Evolutionary conservation across 2,113 vertebrate species (phyloP).

Genomic region (Columba livia): DNA sequence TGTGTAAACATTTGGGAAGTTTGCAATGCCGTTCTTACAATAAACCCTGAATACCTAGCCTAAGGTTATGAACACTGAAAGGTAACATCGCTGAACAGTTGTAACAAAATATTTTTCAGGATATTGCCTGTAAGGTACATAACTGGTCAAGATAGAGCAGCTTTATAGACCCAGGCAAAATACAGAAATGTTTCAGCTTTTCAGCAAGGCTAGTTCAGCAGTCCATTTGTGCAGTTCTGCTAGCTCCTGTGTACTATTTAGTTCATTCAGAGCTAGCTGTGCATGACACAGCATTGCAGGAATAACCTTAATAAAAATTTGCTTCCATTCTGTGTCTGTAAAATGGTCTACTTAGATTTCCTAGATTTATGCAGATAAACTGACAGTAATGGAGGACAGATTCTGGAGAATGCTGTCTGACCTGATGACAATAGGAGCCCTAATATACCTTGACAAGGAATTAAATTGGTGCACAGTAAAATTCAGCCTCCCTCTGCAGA

Average conservation of each 20-base stretch:
- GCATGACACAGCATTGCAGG: background rate
- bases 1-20: background rate
- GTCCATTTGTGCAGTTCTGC: background rate
- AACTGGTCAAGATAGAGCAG: background rate
- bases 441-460: background rate
- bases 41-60: background rate
- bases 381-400: background rate
- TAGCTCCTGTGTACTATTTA: background rate
- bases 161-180: background rate
- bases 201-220: background rate
- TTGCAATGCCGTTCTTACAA: background rate
- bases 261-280: background rate
- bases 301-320: background rate
- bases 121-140: background rate
- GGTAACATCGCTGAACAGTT: background rate
- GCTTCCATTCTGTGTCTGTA: background rate
- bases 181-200: background rate
- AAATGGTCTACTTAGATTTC: background rate
- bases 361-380: background rate
- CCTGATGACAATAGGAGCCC: background rate
- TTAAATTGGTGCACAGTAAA: background rate
- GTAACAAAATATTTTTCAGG: background rate
- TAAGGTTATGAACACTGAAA: background rate
- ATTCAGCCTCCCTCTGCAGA: background rate
- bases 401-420: background rate